Base-by-base conservation (phyloP, 2,797 vertebrate genomes). In the Anas bahamensis region DNA sequence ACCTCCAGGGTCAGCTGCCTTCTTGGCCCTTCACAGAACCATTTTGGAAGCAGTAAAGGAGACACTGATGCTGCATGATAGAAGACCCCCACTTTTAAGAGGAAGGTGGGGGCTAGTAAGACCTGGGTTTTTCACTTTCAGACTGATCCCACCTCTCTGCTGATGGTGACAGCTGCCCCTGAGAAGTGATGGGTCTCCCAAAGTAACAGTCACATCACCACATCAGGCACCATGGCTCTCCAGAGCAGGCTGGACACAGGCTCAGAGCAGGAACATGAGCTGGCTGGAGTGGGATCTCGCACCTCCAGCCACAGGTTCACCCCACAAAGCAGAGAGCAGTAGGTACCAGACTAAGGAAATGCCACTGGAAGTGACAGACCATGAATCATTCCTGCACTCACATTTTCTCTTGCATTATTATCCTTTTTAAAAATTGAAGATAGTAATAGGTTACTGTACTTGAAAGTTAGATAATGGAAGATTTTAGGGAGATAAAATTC, bases 351-450 rank as follows among this genome's bases (percentile, higher is more conserved):
- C 74, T 29, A 28, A 37, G 55, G 66, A 88, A 69, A 83, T 42
- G 60, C 48, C 37, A n/a, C 19, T 8, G 44, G 39, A 81, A 35
- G 52, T 64, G 75, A 57, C n/a, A 41, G 75, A 31, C 31, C 1
- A 0, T 44, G 57, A 79, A 42, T 76, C 70, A 86, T 50, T 42
- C n/a, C 31, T 52, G 56, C 2, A 2, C 29, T 61, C 46, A 44
- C 41, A 50, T 60, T 86, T 87, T 72, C 37, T 85, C n/a, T 71
- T 70, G 57, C 18, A 13, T 87, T 90, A 83, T 83, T 91, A 78
- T 57, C 29, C 50, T 79, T 84, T 86, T 83, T 72, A 74, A 93
- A 95, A 92, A 86, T 86, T 83, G 68, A 84, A 92, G 56, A 26
- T 59, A 19, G n/a, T 55, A 74, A 72, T 74, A 88, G 50, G 68